These are phyloP conservation scores for Plecturocebus donacophilus DNA, from an alignment of 2,113 vertebrate species.

Conservation along the genomic window DNA sequence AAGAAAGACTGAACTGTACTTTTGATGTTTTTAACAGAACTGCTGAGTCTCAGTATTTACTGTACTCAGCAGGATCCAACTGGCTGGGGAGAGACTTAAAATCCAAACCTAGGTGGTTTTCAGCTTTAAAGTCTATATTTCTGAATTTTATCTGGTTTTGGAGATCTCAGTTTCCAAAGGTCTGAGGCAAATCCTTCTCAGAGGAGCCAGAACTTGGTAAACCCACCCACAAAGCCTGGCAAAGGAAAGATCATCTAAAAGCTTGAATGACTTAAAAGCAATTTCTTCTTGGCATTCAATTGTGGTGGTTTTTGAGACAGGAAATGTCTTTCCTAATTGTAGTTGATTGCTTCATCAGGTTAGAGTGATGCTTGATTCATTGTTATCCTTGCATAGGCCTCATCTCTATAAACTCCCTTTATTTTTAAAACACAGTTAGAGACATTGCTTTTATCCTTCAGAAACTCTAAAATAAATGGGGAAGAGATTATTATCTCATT, in stretches of 20 bases:
- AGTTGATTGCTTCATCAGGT: not conserved
- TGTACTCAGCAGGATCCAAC: not conserved
- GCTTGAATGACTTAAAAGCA: not conserved
- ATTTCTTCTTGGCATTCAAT: not conserved
- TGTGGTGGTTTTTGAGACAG: not conserved
- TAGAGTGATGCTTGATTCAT: not conserved
- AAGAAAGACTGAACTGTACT: not conserved
- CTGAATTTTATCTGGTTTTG: not conserved
- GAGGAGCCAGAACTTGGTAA: not conserved
- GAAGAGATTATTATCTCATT: not conserved
- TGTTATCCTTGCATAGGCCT: not conserved
- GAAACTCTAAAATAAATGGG: conserved; percentile 16
- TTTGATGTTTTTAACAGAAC: not conserved
- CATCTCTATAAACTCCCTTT: not conserved
- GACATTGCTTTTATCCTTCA: not conserved
- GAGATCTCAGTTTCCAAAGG: not conserved
- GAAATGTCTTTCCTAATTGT: not conserved
- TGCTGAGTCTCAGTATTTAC: not conserved
- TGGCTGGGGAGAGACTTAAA: not conserved
- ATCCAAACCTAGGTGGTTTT: not conserved
- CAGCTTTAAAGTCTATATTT: not conserved
- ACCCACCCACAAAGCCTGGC: not conserved
- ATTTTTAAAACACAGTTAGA: conserved; percentile 22
- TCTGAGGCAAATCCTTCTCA: not conserved
- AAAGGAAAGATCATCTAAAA: not conserved